These are phyloP conservation scores for Cheilosia variabilis DNA, from an alignment of 2,888 invertebrate genomes.

Conservation along the genomic window DNA sequence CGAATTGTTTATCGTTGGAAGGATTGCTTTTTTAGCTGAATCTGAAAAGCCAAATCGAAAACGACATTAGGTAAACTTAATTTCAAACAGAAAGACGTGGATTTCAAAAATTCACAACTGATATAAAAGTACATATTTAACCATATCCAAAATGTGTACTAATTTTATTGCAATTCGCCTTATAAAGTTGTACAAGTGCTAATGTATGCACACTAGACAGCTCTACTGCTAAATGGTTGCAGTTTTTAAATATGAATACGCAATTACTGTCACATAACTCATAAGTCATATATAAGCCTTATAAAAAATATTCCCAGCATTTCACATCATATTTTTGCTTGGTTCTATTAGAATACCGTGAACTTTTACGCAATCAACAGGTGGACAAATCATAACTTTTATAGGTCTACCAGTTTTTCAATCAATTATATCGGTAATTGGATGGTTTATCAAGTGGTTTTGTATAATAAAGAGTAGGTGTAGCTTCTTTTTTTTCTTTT, in stretches of 20 bases:
- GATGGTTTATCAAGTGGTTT: neutral
- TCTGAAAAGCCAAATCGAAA: no score
- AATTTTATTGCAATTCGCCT: constrained; percentile 4
- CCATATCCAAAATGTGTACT: neutral
- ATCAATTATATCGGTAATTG: constrained; percentile 19
- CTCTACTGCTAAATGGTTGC: neutral
- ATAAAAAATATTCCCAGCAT: constrained; percentile 6
- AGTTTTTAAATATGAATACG: constrained; percentile 41
- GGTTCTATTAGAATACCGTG: constrained; percentile 1
- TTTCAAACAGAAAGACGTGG: no score
- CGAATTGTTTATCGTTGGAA: no score
- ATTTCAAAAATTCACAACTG: no score
- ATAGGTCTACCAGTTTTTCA: constrained; percentile 31
- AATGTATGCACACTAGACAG: neutral
- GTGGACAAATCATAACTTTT: constrained; percentile 42
- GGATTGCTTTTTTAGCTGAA: no score
- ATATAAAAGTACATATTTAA: neutral
- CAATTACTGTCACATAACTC: constrained; percentile 49
- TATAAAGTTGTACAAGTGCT: constrained; percentile 1
- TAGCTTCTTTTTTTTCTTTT: neutral
- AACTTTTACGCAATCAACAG: constrained; percentile 50
- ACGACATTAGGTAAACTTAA: no score
- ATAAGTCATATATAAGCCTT: neutral
- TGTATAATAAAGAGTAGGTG: neutral
- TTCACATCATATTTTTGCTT: constrained; percentile 14